Base-by-base conservation (phyloP, 2,888 invertebrate genomes). In the Acronicta aceris region DNA sequence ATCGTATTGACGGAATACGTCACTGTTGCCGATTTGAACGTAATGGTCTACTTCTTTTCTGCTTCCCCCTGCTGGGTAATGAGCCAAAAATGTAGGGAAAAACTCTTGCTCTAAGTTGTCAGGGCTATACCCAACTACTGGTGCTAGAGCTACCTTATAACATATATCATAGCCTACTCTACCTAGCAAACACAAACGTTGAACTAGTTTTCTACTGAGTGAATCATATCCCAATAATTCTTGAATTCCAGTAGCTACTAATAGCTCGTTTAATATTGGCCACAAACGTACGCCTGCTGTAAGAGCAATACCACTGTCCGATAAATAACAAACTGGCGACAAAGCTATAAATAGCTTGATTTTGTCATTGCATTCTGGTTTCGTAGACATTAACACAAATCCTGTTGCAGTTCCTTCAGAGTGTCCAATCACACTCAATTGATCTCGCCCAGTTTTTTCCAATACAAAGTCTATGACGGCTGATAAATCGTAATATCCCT, bases 141-240 rank as follows among this genome's bases (percentile, higher is more conserved):
- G 16, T 1, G 21, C 52, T 6, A 64, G 0, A 4, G 6, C 33
- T 4, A 58, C 3, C 2, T 45, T 53, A 41, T 17, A 25, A 25
- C 74, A 71, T 8, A 56, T 10, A 8, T 50, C 12, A 16, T 74
- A 74, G 0, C 74, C 70, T 5, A 54, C 8, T 10, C 2, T 13
- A 21, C 58, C 70, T 56, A 69, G 60, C 5, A 55, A 56, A 43
- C 74, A 71, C 5, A 71, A 0, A 12, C 48, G 5, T 25, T 56
- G 41, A 1, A 50, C 0, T 1, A 53, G 1, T 49, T 60, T 45
- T 5, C 30, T 55, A n/a, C 0, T 1, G 8, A 57, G 5, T 2
- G 69, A 60, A 4, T 74, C 8, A n/a, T 52, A 56, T 4, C 74
- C 74, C 10, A 64, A 2, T 6, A 51, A 0, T 61, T 71, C 71